A percentile compares a stretch with the other conserved stretches of the same genome.
Evolutionary conservation across 2,113 vertebrate species (phyloP).

Genomic region (Hiodon tergisus): DNA sequence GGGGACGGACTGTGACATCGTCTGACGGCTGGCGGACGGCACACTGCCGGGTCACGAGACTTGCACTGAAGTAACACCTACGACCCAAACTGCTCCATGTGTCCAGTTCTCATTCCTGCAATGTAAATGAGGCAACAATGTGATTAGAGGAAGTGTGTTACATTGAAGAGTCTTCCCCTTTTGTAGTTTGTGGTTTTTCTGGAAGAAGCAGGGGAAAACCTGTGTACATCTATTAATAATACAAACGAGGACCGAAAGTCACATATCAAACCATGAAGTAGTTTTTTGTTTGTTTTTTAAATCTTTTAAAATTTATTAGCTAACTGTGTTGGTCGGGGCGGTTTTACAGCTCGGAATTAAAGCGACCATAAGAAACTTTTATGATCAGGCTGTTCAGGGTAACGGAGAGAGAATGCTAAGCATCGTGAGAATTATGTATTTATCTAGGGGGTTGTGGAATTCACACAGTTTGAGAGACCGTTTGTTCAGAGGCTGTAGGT

Average conservation of each 20-base stretch:
- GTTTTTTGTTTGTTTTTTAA: background rate
- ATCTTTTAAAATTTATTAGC: slow-evolving; percentile 22
- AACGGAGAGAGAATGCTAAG: slow-evolving; percentile 30
- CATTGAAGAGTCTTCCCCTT: background rate
- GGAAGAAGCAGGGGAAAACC: background rate
- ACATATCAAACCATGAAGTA: background rate
- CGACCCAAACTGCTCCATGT: too few species aligned
- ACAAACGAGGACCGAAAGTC: background rate
- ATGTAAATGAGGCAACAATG: too few species aligned
- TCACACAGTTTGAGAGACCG: slow-evolving; percentile 18
- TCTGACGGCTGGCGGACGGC: too few species aligned
- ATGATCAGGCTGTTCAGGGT: slow-evolving; percentile 38
- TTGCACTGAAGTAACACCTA: too few species aligned
- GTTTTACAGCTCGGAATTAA: slow-evolving; percentile 41
- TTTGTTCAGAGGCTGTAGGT: slow-evolving; percentile 46
- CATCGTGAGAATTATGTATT: slow-evolving; percentile 43
- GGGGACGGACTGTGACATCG: too few species aligned
- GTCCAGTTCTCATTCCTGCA: too few species aligned
- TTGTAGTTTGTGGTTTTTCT: too few species aligned
- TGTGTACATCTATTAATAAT: background rate
- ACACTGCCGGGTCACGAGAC: too few species aligned
- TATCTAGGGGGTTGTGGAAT: slow-evolving; percentile 36
- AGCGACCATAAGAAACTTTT: slow-evolving; percentile 57
- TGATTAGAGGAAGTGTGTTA: background rate
- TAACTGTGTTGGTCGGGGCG: slow-evolving; percentile 13